phyloP scores from a whole-genome alignment of 1,140 invertebrate genomes.

The Archegozetes longisetosus region DNA sequence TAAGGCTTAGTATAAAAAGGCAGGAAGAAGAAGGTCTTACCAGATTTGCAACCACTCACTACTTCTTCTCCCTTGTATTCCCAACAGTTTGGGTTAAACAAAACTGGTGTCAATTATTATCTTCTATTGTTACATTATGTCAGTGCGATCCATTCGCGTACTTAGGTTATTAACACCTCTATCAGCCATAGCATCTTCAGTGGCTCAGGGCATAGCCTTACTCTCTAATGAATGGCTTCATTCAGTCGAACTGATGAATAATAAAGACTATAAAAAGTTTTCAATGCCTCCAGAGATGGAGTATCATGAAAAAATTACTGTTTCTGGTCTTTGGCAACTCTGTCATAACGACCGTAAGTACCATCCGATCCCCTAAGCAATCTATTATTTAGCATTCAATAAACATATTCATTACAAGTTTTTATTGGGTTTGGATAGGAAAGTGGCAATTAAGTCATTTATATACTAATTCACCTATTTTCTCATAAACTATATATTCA shows the following conservation, averaged over 20 bases:
- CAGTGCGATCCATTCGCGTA: constrained; percentile 22
- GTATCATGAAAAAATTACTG: constrained; percentile 45
- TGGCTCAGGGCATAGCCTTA: constrained; percentile 44
- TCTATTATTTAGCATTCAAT: neutral
- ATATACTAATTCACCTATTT: no score
- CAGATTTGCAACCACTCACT: no score
- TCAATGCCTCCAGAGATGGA: constrained; percentile 42
- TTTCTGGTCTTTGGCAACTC: constrained; percentile 49
- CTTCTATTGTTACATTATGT: constrained; percentile 6
- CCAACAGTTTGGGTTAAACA: no score
- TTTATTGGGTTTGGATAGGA: neutral
- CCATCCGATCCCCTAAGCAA: no score
- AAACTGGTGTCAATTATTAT: no score
- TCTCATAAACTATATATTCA: neutral
- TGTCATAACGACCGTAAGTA: constrained; percentile 52
- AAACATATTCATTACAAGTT: no score
- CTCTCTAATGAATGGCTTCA: constrained; percentile 51
- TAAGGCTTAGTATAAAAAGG: neutral
- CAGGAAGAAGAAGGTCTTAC: no score
- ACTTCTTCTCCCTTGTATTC: no score
- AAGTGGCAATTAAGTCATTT: neutral
- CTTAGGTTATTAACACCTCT: constrained; percentile 46
- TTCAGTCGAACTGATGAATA: constrained; percentile 49
- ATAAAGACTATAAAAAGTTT: constrained; percentile 33
- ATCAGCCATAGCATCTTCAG: constrained; percentile 42